Conservation (phyloP, 2,797 vertebrate genomes). For the Apogon talboti region DNA sequence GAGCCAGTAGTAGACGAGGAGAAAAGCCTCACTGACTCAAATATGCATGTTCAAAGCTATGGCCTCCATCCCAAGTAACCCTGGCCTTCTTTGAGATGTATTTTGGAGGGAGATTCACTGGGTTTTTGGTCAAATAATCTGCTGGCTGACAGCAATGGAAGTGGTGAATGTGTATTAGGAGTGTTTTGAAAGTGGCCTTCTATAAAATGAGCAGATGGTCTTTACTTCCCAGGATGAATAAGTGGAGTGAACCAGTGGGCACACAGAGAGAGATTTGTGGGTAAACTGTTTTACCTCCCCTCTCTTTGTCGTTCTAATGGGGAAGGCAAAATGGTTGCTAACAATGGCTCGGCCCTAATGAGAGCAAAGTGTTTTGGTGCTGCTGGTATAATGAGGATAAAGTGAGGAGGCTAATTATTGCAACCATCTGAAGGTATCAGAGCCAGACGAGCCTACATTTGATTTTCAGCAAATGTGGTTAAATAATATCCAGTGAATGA, state of each 20-base stretch:
- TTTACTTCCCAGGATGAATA: slow-evolving; percentile 75
- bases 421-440: slow-evolving; percentile 54
- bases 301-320: slow-evolving; percentile 74
- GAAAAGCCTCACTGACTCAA: slow-evolving; percentile 37
- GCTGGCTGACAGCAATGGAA: slow-evolving; percentile 71
- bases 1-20: slow-evolving; percentile 52
- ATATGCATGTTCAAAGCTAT: slow-evolving; percentile 56
- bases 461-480: slow-evolving; percentile 11
- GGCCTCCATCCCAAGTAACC: slow-evolving; percentile 48
- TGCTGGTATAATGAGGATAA: slow-evolving; percentile 74
- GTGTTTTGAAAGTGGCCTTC: slow-evolving; percentile 63
- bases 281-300: slow-evolving; percentile 80
- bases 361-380: slow-evolving; percentile 74
- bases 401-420: slow-evolving; percentile 73
- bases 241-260: slow-evolving; percentile 75
- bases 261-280: slow-evolving; percentile 80
- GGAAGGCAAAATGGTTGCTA: slow-evolving; percentile 76
- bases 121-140: slow-evolving; percentile 75
- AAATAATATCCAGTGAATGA: too few species aligned
- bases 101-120: slow-evolving; percentile 59
- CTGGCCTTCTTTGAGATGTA: slow-evolving; percentile 54
- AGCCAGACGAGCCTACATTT: slow-evolving; percentile 40
- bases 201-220: slow-evolving; percentile 83
- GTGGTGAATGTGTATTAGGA: slow-evolving; percentile 67
- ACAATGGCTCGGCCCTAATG: slow-evolving; percentile 72